A percentile compares a stretch with the other conserved stretches of the same genome.
phyloP scores from a whole-genome alignment of 2,113 vertebrate genomes.

The Conger conger region DNA sequence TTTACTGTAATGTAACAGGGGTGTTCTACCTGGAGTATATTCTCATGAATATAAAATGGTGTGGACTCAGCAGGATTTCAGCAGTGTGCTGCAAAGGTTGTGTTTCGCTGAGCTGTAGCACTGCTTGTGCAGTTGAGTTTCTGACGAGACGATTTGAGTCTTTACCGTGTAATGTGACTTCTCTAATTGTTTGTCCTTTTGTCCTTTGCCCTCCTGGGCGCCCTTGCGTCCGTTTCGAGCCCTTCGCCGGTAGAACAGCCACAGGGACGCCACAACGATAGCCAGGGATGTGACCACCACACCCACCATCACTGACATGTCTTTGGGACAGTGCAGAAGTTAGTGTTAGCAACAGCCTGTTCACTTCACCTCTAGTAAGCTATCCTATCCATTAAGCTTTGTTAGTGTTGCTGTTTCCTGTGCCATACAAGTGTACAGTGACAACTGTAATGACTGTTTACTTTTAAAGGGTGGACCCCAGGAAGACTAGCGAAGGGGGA shows the following conservation, averaged over 20 bases:
- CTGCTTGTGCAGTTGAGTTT: too few relatives aligned
- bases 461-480: too few relatives aligned
- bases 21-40: neutral
- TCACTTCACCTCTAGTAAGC: neutral
- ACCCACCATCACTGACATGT: constrained; percentile 9
- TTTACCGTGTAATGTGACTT: neutral
- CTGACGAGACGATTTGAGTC: neutral
- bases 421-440: too few relatives aligned
- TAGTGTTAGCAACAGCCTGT: neutral
- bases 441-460: too few relatives aligned
- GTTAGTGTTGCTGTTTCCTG: too few relatives aligned
- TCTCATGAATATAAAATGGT: neutral
- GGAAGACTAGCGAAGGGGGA: too few relatives aligned
- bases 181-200: neutral
- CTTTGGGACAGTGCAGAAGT: constrained; percentile 18
- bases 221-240: neutral
- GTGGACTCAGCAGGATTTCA: neutral
- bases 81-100: neutral
- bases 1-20: neutral
- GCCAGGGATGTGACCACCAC: constrained; percentile 23
- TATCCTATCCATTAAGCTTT: too few relatives aligned
- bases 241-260: constrained; percentile 24
- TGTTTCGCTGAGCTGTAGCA: neutral
- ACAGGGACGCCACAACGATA: constrained; percentile 21
- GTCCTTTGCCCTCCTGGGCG: neutral